Conservation (phyloP, 1,140 invertebrate species). For the Calosoma granatense region DNA sequence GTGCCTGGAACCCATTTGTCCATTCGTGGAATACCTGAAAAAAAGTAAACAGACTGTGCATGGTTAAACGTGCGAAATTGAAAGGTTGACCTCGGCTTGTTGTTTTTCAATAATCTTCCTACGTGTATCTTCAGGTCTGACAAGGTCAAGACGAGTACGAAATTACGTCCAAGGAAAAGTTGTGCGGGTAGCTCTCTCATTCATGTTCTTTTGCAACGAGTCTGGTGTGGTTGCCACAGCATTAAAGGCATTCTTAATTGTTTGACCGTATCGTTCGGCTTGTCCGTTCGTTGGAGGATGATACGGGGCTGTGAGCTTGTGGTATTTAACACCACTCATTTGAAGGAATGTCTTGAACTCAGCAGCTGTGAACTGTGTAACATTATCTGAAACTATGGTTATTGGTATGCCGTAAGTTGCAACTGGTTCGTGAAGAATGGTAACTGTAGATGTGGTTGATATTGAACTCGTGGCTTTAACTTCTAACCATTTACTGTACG, state of each 20-base stretch:
- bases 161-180: no score
- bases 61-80: no score
- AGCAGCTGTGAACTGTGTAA: background rate
- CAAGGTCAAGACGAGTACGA: no score
- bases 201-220: background rate
- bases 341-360: constrained; percentile 12
- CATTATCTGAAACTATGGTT: constrained; percentile 10
- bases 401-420: background rate
- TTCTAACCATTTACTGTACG: constrained; percentile 34
- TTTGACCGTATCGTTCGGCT: constrained; percentile 27
- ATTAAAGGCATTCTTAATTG: constrained; percentile 19
- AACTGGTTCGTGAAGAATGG: background rate
- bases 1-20: no score
- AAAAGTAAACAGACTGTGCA: no score
- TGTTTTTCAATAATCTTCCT: no score
- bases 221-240: background rate
- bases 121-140: no score
- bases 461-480: constrained; percentile 14
- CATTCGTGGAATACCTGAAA: no score
- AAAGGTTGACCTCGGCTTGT: no score
- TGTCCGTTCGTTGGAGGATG: constrained; percentile 29
- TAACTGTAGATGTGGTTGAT: background rate
- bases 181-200: no score
- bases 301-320: constrained; percentile 23
- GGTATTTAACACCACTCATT: constrained; percentile 6